These are phyloP conservation scores for Drosophila phalerata DNA, from an alignment of 2,888 invertebrate species.

Conservation along the genomic window DNA sequence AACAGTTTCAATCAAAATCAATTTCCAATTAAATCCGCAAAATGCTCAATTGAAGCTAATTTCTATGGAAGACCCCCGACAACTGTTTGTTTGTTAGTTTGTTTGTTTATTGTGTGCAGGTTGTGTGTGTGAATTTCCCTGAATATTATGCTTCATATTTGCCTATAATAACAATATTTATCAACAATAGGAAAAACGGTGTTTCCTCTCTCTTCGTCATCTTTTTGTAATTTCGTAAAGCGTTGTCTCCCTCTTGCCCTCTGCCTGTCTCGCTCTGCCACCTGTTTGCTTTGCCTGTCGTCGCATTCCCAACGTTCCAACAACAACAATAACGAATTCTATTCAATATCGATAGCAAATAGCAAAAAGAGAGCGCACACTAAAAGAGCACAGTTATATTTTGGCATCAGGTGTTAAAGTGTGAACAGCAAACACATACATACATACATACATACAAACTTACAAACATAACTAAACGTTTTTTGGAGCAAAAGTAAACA, in stretches of 20 bases:
- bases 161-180: slow-evolving; percentile 31
- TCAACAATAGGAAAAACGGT: slow-evolving; percentile 32
- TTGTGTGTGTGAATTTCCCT: slow-evolving; percentile 52
- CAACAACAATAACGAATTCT: slow-evolving; percentile 55
- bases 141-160: slow-evolving; percentile 67
- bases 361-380: slow-evolving; percentile 57
- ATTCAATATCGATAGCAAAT: slow-evolving; percentile 61
- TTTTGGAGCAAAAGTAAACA: slow-evolving; percentile 70
- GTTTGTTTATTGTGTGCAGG: slow-evolving; percentile 25
- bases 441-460: slow-evolving; percentile 24
- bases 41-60: slow-evolving; percentile 75
- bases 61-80: slow-evolving; percentile 51
- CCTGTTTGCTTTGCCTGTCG: slow-evolving; percentile 64
- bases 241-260: slow-evolving; percentile 13
- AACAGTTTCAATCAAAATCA: slow-evolving; percentile 56
- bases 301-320: slow-evolving; percentile 42
- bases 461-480: slow-evolving; percentile 11
- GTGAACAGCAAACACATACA: slow-evolving; percentile 53
- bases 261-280: slow-evolving; percentile 45
- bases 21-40: slow-evolving; percentile 70
- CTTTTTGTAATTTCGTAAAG: slow-evolving; percentile 29
- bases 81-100: slow-evolving; percentile 19
- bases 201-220: slow-evolving; percentile 11
- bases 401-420: slow-evolving; percentile 72
- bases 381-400: slow-evolving; percentile 58